These are phyloP conservation scores for Pipistrellus kuhlii DNA, from an alignment of 2,797 vertebrate species.

Conservation along the genomic window DNA sequence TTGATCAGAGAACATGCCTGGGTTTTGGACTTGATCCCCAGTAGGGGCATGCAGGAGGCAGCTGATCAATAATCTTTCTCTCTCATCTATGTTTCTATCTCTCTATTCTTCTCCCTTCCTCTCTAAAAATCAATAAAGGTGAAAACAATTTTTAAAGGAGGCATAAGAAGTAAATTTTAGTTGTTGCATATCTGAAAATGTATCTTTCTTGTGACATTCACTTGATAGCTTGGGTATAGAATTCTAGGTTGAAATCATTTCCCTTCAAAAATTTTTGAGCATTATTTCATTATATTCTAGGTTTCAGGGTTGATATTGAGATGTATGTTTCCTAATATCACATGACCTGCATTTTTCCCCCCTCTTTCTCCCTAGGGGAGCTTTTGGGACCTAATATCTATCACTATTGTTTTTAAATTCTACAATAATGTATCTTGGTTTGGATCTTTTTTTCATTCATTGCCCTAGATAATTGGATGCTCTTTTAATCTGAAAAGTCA, in stretches of 20 bases:
- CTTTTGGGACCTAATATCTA: background rate
- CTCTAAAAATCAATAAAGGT: too few relatives aligned
- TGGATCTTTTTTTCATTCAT: slow-evolving; percentile 29
- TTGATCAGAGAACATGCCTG: too few relatives aligned
- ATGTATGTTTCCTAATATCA: background rate
- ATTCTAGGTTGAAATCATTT: slow-evolving; percentile 43
- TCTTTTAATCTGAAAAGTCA: slow-evolving; percentile 50
- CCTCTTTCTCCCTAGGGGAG: background rate
- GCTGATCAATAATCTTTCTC: too few relatives aligned
- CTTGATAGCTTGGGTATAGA: slow-evolving; percentile 41
- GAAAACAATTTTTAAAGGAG: too few relatives aligned
- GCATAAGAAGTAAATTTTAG: background rate
- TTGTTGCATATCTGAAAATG: slow-evolving; percentile 25
- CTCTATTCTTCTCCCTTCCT: too few relatives aligned
- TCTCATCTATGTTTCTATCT: too few relatives aligned
- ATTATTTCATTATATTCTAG: background rate
- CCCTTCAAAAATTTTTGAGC: slow-evolving; percentile 7
- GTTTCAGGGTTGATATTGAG: background rate
- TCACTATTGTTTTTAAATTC: background rate
- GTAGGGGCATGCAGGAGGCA: too few relatives aligned
- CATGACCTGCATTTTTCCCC: background rate
- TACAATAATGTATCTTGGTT: background rate
- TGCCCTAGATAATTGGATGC: background rate
- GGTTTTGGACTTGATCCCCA: too few relatives aligned
- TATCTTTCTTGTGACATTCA: slow-evolving; percentile 15